Evolutionary conservation across 2,797 vertebrate genomes (phyloP), one percentile per base, ranked within the genome.

Genomic region (Prionace glauca): DNA sequence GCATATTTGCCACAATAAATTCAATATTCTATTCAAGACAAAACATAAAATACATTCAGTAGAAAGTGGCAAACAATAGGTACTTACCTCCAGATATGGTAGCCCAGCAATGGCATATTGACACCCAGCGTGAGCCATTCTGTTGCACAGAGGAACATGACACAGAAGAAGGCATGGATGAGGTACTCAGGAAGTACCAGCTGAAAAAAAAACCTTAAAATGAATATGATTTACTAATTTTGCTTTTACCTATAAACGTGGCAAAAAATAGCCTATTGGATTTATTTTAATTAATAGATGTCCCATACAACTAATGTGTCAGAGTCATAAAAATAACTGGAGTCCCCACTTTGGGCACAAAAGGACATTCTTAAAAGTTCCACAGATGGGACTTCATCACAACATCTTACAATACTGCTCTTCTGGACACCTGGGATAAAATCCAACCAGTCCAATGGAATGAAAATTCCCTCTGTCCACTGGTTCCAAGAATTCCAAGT

Each of bases 121-220:
- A 99, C 98, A 95, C 97, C 98, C 96, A 99, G 98, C 0, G 99
- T 99, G 96, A 99, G 98, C 99, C 99, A 99, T 97, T 99, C 99
- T 74, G 99, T 98, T 14, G 99, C 99, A 96, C 99, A 99, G 96
- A 99, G 98, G 98, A 99, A 99, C 99, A 99, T 99, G 97, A 99
- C 99, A 95, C 99, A 99, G 98, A 99, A 99, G 98, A 99, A 99
- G 96, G 99, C 98, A 95, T 99, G 99, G 98, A 99, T 99, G 97
- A 99, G 99, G 97, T 99, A 99, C 98, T 99, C 99, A 0, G 99
- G 99, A 96, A 99, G 98, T 69, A 99, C 99, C 96, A 99, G 98
- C 99, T 99, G 98, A 95, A 97, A 97, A 95, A 97, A 97, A 96
- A 97, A 96, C 97, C 96, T 97, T 0, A 96, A 0, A 96, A 95